Base-by-base conservation (phyloP, 1,140 invertebrate genomes). In the Globodera rostochiensis region DNA sequence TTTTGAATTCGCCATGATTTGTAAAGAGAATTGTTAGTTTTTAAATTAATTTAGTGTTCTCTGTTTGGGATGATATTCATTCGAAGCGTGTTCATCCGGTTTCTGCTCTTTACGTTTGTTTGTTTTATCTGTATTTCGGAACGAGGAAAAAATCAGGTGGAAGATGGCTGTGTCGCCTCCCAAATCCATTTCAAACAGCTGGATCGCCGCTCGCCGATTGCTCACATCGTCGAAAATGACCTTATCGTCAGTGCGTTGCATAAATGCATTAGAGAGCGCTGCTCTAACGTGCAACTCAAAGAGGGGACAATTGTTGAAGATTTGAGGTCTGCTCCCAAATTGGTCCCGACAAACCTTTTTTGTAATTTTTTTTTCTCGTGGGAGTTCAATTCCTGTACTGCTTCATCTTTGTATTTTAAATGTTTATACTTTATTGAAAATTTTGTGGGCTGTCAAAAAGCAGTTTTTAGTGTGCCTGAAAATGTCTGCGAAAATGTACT, bases 401-500 rank as follows among this genome's bases (percentile, higher is more conserved):
- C 36, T 36, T 36, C 36, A 36, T 36, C 36, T 36, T 36, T 36
- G 36, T 36, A 3, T 36, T 36, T 36, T 36, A 36, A 36, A 36
- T 36, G 36, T 36, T 36, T 36, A 36, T 36, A 36, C 3, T 36
- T 36, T 36, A 1, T 36, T 36, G 36, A 36, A 36, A 36, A 36
- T 3, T 36, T 36, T 36, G 36, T 36, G 36, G 36, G 36, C 2
- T 36, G 1, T 36, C 1, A 47, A 69, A 82, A 46, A 45, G 66
- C 21, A 60, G n/a, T 80, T 49, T 88, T 82, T 46, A 87, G 86
- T 11, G 53, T 88, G 25, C 87, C 88, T n/a, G 70, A 79, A n/a
- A 36, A 8, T n/a, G 19, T 89, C 6, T 47, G 74, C 15, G 87
- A 91, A 46, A 79, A 82, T 82, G 90, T 91, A 11, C 86, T 79